phyloP scores from a whole-genome alignment of 1,140 invertebrate species.

The Dreissena polymorpha region DNA sequence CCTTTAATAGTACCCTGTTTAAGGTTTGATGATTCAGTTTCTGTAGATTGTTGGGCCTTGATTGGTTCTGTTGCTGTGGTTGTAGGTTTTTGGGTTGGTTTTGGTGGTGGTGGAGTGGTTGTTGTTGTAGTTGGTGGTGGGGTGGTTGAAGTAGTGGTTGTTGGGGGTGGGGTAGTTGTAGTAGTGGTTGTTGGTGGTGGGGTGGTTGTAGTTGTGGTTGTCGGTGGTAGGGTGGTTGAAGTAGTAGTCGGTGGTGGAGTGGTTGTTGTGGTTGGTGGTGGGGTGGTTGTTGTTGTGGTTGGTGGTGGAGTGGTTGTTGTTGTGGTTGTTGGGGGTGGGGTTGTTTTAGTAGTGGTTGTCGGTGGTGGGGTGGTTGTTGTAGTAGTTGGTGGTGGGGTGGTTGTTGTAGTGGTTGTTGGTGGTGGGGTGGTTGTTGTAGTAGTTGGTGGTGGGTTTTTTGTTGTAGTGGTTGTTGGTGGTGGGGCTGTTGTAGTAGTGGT shows the following conservation, averaged over 20 bases:
- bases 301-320: conserved; percentile 37
- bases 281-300: conserved; percentile 30
- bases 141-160: conserved; percentile 4
- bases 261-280: conserved; percentile 32
- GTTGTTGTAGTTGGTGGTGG: conserved; percentile 21
- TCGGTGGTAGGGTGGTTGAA: conserved; percentile 8
- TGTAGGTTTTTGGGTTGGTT: background rate
- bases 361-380: conserved; percentile 24
- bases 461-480: conserved; percentile 25
- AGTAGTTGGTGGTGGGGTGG: conserved; percentile 16
- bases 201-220: conserved; percentile 9
- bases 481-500: conserved; percentile 38
- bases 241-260: conserved; percentile 41
- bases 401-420: conserved; percentile 37
- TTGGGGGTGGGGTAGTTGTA: conserved; percentile 16
- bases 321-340: background rate
- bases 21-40: too few species aligned
- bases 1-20: too few species aligned
- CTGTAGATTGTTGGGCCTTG: background rate
- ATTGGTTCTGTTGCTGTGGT: background rate
- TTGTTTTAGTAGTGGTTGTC: conserved; percentile 36
- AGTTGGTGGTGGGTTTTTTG: conserved; percentile 13
- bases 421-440: conserved; percentile 36
- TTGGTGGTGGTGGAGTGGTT: conserved; percentile 20
- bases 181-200: conserved; percentile 12